phyloP scores from a whole-genome alignment of 2,888 invertebrate species.

The Synanthedon formicaeformis region DNA sequence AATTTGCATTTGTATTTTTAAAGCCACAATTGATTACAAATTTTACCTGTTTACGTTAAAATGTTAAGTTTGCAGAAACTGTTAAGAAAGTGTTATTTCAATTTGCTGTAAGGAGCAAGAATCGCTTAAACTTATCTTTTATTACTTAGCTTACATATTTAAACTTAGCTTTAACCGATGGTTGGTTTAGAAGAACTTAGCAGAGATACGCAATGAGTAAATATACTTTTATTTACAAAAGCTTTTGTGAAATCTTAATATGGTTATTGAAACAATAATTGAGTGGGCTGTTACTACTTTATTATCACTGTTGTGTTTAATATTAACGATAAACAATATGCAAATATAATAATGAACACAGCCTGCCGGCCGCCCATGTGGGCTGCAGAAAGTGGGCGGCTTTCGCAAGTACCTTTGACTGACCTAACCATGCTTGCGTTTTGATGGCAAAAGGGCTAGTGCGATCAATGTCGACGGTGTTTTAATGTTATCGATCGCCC shows the following conservation, averaged over 20 bases:
- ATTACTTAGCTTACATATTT: no score
- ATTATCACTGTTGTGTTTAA: not conserved
- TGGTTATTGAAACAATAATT: not conserved
- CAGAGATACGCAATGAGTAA: no score
- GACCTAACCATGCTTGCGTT: not conserved
- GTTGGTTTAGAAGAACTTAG: no score
- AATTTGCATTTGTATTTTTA: no score
- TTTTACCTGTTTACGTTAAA: no score
- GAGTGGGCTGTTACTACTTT: not conserved
- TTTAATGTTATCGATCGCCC: not conserved
- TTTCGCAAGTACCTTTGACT: not conserved
- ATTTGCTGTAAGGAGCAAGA: no score
- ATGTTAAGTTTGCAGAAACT: no score
- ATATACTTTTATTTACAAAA: not conserved
- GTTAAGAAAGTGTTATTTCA: no score
- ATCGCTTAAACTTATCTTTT: no score
- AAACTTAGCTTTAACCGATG: no score
- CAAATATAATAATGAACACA: not conserved
- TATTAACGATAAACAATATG: not conserved
- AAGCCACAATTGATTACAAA: no score
- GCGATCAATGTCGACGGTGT: not conserved
- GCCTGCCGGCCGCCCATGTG: not conserved
- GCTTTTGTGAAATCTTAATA: not conserved
- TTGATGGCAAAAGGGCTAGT: not conserved
- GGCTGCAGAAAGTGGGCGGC: not conserved